These are phyloP conservation scores for Enoplolaimus lenunculus DNA, from an alignment of 2,888 invertebrate genomes.

Conservation along the genomic window DNA sequence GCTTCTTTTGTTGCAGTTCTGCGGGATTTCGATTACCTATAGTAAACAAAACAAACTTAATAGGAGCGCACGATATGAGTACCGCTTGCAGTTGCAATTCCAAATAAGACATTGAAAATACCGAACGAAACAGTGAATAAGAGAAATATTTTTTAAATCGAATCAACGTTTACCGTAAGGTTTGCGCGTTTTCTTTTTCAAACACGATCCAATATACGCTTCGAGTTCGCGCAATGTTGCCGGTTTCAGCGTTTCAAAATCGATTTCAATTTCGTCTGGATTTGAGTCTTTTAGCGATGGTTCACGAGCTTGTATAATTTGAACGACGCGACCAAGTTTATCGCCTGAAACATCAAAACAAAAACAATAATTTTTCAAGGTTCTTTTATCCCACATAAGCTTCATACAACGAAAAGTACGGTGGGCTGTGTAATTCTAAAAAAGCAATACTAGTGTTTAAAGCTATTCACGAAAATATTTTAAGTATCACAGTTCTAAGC, in stretches of 20 bases:
- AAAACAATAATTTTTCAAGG: neutral
- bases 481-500: too few relatives aligned
- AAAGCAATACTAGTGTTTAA: too few relatives aligned
- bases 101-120: too few relatives aligned
- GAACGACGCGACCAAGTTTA: conserved; percentile 90
- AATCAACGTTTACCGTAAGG: conserved; percentile 21
- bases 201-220: conserved; percentile 90
- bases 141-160: too few relatives aligned
- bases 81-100: too few relatives aligned
- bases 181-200: conserved; percentile 79
- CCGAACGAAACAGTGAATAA: too few relatives aligned
- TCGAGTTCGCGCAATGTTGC: conserved; percentile 93
- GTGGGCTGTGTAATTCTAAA: too few relatives aligned
- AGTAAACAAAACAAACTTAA: too few relatives aligned
- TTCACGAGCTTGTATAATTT: conserved; percentile 94
- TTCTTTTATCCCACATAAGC: too few relatives aligned
- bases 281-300: conserved; percentile 93
- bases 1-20: conserved; percentile 27
- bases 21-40: conserved; percentile 27
- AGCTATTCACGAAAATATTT: too few relatives aligned
- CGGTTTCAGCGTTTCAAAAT: conserved; percentile 96
- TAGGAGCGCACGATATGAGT: too few relatives aligned
- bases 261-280: conserved; percentile 99
- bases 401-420: too few relatives aligned
- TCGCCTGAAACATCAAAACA: conserved; percentile 56